Conservation (phyloP, 2,888 invertebrate species). For the Cerastis leucographa region DNA sequence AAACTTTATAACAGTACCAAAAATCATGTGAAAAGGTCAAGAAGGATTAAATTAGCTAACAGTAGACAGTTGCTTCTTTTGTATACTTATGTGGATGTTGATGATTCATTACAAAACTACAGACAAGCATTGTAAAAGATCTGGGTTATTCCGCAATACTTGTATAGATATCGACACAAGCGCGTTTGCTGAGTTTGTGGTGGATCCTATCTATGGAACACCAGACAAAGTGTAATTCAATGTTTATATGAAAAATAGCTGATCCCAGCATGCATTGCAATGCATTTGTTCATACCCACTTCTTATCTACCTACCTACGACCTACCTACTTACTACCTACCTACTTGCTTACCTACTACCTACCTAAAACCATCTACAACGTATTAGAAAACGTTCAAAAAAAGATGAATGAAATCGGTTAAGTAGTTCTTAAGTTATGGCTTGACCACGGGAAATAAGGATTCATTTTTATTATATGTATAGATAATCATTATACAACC, state of each 20-base stretch:
- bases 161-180: neutral
- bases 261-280: too few species aligned
- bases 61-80: neutral
- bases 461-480: too few species aligned
- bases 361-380: too few species aligned
- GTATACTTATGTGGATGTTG: neutral
- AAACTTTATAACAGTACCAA: conserved; percentile 4
- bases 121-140: neutral
- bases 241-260: neutral
- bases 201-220: neutral
- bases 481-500: too few species aligned
- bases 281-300: too few species aligned
- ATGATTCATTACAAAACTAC: neutral
- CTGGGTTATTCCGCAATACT: neutral
- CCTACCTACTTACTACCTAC: too few species aligned
- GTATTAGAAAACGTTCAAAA: too few species aligned
- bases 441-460: too few species aligned
- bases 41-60: neutral
- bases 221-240: neutral
- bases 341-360: too few species aligned
- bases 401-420: too few species aligned
- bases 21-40: conserved; percentile 3
- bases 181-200: neutral
- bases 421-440: too few species aligned
- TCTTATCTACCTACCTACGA: too few species aligned